A percentile compares a stretch with the other conserved stretches of the same genome.
Conservation (phyloP, 2,797 vertebrate genomes). For the Myotis planiceps region DNA sequence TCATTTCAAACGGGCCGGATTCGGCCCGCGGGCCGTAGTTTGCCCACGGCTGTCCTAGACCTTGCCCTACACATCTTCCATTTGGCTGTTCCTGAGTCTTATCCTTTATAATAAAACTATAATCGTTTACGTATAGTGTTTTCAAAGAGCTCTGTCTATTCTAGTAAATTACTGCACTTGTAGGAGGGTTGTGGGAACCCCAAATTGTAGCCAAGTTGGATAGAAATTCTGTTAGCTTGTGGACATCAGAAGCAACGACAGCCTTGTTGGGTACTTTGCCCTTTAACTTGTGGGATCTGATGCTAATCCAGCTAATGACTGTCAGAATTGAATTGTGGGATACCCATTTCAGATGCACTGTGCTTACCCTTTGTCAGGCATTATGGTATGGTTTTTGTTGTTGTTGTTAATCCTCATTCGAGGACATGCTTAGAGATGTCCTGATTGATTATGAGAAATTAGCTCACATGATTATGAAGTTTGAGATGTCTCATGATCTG, state of each 20-base stretch:
- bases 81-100: not conserved
- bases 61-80: not conserved
- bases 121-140: not conserved
- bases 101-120: not conserved
- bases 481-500: not conserved
- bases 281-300: not conserved
- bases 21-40: no score
- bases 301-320: not conserved
- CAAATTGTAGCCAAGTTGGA: not conserved
- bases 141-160: not conserved
- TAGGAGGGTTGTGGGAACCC: not conserved
- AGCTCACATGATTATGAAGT: not conserved
- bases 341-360: not conserved
- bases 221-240: not conserved
- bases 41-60: no score
- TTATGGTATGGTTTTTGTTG: not conserved
- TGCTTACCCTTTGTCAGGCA: not conserved
- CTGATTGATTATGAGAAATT: not conserved
- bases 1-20: no score
- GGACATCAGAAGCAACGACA: not conserved
- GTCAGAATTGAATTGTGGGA: not conserved
- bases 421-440: not conserved
- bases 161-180: not conserved
- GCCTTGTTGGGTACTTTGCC: not conserved
- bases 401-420: not conserved